Evolutionary conservation across 2,888 invertebrate species (phyloP).

Genomic region (Mesoligia furuncula): DNA sequence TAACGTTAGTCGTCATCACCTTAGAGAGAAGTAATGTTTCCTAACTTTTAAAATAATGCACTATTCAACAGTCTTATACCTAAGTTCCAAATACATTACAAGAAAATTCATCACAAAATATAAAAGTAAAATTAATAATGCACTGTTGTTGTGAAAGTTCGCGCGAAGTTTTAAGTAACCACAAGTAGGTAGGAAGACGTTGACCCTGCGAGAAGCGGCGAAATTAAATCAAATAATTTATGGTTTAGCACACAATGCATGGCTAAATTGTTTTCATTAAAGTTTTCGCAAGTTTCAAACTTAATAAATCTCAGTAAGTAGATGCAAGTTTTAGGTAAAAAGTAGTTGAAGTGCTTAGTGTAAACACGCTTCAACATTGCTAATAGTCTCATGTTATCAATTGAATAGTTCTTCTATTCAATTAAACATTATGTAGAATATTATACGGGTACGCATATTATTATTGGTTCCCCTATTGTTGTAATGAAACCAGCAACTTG

Average conservation of each 20-base stretch:
- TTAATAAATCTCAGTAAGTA: not conserved
- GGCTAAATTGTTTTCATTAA: slow-evolving; percentile 16
- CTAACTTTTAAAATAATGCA: not conserved
- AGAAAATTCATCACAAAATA: slow-evolving; percentile 16
- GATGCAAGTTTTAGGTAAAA: not conserved
- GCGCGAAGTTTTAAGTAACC: slow-evolving; percentile 38
- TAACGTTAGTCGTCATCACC: not conserved
- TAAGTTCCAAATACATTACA: not conserved
- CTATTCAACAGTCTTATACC: not conserved
- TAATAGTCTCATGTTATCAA: not conserved
- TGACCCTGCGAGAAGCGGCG: slow-evolving; percentile 14
- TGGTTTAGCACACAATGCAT: slow-evolving; percentile 19
- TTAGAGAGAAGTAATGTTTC: not conserved
- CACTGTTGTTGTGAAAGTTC: slow-evolving; percentile 27
- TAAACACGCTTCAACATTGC: not conserved
- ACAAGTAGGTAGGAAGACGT: not conserved
- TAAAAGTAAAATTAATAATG: slow-evolving; percentile 44
- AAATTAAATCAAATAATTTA: slow-evolving; percentile 32
- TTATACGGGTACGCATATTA: too few relatives aligned
- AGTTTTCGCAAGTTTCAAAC: not conserved
- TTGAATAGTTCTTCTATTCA: not conserved
- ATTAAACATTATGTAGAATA: not conserved
- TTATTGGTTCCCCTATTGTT: not conserved
- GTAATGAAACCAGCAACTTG: not conserved
- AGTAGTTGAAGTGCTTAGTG: not conserved